Evolutionary conservation across 2,888 invertebrate species (phyloP).

Genomic region (Antheraea yamamai): DNA sequence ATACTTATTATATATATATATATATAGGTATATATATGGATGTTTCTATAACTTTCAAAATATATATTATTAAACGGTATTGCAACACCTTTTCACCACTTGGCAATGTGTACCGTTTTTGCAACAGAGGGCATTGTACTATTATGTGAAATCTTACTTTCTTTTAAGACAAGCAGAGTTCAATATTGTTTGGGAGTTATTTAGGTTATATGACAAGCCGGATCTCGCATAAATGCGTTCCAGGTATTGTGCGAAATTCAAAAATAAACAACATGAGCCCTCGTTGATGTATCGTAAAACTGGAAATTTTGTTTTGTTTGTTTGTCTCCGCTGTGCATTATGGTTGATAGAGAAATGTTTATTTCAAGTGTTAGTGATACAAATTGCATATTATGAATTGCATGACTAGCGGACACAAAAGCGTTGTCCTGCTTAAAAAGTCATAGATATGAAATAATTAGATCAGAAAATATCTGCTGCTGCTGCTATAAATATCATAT

Average conservation of each 20-base stretch:
- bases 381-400: not conserved
- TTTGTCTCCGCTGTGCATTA: not conserved
- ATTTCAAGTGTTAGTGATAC: not conserved
- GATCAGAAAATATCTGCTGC: too few species aligned
- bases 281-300: not conserved
- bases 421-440: too few species aligned
- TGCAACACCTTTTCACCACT: conserved; percentile 7
- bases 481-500: too few species aligned
- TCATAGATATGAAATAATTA: too few species aligned
- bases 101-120: conserved; percentile 18
- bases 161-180: conserved; percentile 24
- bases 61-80: not conserved
- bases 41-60: not conserved
- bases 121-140: not conserved
- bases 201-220: conserved; percentile 49
- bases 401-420: too few species aligned
- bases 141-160: conserved; percentile 24
- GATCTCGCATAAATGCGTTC: conserved; percentile 51
- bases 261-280: conserved; percentile 8
- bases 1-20: not conserved
- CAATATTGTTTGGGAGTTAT: conserved; percentile 24
- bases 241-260: conserved; percentile 48
- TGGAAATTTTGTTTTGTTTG: not conserved
- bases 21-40: not conserved
- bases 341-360: not conserved